A percentile compares a stretch with the other conserved stretches of the same genome.
phyloP scores from a whole-genome alignment of 1,140 invertebrate genomes.

The Drosophila seguyi region DNA sequence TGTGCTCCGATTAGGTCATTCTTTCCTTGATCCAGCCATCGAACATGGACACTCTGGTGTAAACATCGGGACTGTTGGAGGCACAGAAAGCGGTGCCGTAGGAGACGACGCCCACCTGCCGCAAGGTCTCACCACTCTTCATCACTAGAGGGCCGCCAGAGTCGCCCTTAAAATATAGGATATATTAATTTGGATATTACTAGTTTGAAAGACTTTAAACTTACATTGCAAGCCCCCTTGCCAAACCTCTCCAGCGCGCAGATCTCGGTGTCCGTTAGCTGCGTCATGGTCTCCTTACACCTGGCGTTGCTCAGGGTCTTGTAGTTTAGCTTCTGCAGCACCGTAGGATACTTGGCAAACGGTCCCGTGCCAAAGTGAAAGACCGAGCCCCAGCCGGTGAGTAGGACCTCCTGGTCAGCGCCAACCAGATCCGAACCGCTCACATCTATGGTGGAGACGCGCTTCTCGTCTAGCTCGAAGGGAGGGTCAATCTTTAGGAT shows the following conservation, averaged over 20 bases:
- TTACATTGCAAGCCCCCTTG: slow-evolving; percentile 85
- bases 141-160: slow-evolving; percentile 89
- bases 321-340: slow-evolving; percentile 70
- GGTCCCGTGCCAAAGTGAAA: slow-evolving; percentile 78
- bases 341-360: slow-evolving; percentile 73
- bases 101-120: slow-evolving; percentile 89
- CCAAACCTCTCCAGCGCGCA: slow-evolving; percentile 85
- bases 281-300: slow-evolving; percentile 75
- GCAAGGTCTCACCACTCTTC: slow-evolving; percentile 53
- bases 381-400: slow-evolving; percentile 82
- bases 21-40: slow-evolving; percentile 85
- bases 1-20: slow-evolving; percentile 41
- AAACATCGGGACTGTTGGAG: slow-evolving; percentile 87
- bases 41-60: slow-evolving; percentile 86
- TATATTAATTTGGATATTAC: slow-evolving; percentile 76
- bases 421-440: slow-evolving; percentile 64
- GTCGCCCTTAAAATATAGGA: slow-evolving; percentile 87
- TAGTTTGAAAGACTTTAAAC: not conserved
- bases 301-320: slow-evolving; percentile 69
- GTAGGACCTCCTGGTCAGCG: slow-evolving; percentile 62
- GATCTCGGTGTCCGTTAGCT: slow-evolving; percentile 85
- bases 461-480: slow-evolving; percentile 70
- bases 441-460: slow-evolving; percentile 71
- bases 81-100: slow-evolving; percentile 88
- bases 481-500: slow-evolving; percentile 80